Evolutionary conservation across 2,888 invertebrate genomes (phyloP).

Genomic region (Drosophila paramelanica): DNA sequence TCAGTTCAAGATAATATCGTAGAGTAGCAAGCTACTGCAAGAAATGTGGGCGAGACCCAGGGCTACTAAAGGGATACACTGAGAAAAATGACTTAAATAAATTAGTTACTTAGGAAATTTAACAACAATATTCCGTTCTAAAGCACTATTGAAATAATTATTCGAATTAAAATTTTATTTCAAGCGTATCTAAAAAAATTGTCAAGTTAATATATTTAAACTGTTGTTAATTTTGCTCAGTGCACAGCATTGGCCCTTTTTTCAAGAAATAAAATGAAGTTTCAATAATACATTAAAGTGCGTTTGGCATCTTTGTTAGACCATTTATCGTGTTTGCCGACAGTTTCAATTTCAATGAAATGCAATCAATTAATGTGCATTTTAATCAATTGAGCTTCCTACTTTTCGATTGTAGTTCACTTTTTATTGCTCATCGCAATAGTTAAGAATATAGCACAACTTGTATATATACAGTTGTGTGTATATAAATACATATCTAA

Average conservation of each 20-base stretch:
- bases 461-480: neutral
- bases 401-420: conserved; percentile 26
- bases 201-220: too few species aligned
- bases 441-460: conserved; percentile 18
- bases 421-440: neutral
- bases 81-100: too few species aligned
- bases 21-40: conserved; percentile 13
- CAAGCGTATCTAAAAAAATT: too few species aligned
- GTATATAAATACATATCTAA: conserved; percentile 1
- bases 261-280: neutral
- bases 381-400: conserved; percentile 42
- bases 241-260: neutral
- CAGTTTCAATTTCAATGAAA: conserved; percentile 54
- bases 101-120: too few species aligned
- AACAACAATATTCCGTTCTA: too few species aligned
- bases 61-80: neutral
- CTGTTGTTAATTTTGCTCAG: too few species aligned
- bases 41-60: neutral
- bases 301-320: too few species aligned
- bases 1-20: conserved; percentile 50
- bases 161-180: too few species aligned
- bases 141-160: too few species aligned
- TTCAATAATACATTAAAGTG: too few species aligned
- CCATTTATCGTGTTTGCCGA: conserved; percentile 25
- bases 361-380: conserved; percentile 19